These are phyloP conservation scores for Anarsia innoxiella DNA, from an alignment of 2,888 invertebrate genomes.

Conservation along the genomic window DNA sequence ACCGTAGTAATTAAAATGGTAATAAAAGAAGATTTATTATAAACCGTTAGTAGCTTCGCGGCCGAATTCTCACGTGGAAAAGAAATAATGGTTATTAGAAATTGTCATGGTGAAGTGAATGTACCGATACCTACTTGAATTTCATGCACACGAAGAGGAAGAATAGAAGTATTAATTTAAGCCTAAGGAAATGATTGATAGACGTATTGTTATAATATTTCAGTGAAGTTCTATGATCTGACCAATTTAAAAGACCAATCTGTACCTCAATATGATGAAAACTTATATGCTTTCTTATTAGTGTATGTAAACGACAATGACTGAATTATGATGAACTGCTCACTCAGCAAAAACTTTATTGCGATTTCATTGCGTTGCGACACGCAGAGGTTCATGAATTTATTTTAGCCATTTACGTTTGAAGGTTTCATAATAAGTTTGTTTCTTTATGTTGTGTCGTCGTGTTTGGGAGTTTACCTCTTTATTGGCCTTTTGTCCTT, in stretches of 20 bases:
- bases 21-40: neutral
- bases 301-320: no score
- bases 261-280: no score
- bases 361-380: slow-evolving; percentile 7
- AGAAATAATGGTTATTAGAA: no score
- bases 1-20: slow-evolving; percentile 3
- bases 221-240: no score
- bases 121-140: no score
- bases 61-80: slow-evolving; percentile 10
- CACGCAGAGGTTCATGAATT: slow-evolving; percentile 7
- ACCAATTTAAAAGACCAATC: no score
- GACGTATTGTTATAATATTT: no score
- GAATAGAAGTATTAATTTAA: no score
- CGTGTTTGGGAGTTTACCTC: slow-evolving; percentile 1
- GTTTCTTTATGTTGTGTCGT: slow-evolving; percentile 4
- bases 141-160: no score
- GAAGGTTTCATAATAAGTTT: slow-evolving; percentile 5
- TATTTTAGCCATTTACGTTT: slow-evolving; percentile 8
- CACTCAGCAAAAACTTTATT: slow-evolving; percentile 3
- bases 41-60: slow-evolving; percentile 7
- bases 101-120: no score
- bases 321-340: slow-evolving; percentile 3
- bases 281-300: no score
- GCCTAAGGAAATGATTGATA: no score
- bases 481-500: slow-evolving; percentile 2